Conservation (phyloP, 2,113 vertebrate genomes). For the Zingel zingel region DNA sequence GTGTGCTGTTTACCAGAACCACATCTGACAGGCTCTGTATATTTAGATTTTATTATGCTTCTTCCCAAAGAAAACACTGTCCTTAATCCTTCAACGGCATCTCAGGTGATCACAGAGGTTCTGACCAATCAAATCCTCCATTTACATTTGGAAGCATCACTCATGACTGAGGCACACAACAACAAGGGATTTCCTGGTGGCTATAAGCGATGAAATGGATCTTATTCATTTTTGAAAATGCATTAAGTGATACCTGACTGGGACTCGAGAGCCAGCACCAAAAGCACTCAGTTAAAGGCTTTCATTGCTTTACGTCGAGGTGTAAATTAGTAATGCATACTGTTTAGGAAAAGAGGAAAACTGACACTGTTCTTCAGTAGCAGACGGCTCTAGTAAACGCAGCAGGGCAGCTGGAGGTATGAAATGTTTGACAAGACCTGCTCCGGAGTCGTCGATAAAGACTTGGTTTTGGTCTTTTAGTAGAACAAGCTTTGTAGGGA, state of each 20-base stretch:
- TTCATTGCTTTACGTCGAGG: slow-evolving; percentile 21
- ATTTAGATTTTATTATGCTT: slow-evolving; percentile 7
- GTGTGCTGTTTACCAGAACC: slow-evolving; percentile 9
- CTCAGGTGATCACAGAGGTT: background rate
- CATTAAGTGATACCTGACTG: slow-evolving; percentile 49
- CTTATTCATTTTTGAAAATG: slow-evolving; percentile 23
- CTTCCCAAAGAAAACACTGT: background rate
- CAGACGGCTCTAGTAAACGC: slow-evolving; percentile 32
- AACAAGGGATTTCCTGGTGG: slow-evolving; percentile 9
- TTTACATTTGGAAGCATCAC: slow-evolving; percentile 29
- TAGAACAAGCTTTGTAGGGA: slow-evolving; percentile 22
- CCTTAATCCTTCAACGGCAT: slow-evolving; percentile 7
- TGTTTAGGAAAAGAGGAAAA: slow-evolving; percentile 6
- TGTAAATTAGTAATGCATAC: slow-evolving; percentile 33
- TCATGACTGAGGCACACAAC: slow-evolving; percentile 38
- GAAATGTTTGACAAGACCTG: slow-evolving; percentile 18
- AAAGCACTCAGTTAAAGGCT: slow-evolving; percentile 31
- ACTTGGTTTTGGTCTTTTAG: slow-evolving; percentile 38
- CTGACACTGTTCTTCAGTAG: slow-evolving; percentile 31
- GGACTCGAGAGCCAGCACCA: slow-evolving; percentile 50
- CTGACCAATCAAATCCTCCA: slow-evolving; percentile 16
- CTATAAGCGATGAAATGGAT: slow-evolving; percentile 6
- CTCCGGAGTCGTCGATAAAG: background rate
- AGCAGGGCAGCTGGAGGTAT: slow-evolving; percentile 29
- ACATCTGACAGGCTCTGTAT: background rate